A percentile compares a stretch with the other conserved stretches of the same genome.
Conservation (phyloP, 1,140 invertebrate species). For the Lepidurus packardi region DNA sequence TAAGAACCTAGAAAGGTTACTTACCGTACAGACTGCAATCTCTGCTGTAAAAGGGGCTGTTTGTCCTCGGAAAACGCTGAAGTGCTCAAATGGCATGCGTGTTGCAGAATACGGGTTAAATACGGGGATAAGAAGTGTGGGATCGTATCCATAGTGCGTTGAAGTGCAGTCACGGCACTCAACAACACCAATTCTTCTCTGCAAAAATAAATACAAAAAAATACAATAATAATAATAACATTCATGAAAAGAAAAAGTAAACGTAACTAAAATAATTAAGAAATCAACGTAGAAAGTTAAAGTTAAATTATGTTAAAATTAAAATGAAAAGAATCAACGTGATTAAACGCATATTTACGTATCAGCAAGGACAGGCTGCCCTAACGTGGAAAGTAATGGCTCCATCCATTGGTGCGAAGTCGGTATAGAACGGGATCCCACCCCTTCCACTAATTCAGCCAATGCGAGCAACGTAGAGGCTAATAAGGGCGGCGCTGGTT, state of each 20-base stretch:
- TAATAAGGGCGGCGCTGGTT: slow-evolving; percentile 46
- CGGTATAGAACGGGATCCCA: slow-evolving; percentile 26
- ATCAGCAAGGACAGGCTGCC: neutral
- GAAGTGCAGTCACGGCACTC: slow-evolving; percentile 64
- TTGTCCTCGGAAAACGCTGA: neutral
- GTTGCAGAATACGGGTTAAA: slow-evolving; percentile 63
- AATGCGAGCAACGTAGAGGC: slow-evolving; percentile 71
- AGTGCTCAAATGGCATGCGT: slow-evolving; percentile 8
- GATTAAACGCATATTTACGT: neutral
- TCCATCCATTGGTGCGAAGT: neutral
- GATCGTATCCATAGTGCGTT: slow-evolving; percentile 72
- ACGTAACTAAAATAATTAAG: neutral
- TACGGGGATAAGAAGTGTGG: slow-evolving; percentile 77
- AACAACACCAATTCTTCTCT: slow-evolving; percentile 50
- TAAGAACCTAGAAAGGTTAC: too few species aligned
- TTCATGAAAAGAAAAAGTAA: neutral
- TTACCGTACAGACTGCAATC: slow-evolving; percentile 25
- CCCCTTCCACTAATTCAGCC: slow-evolving; percentile 56
- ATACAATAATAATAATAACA: neutral
- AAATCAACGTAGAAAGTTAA: neutral
- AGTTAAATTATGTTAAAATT: too few species aligned
- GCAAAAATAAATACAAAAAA: slow-evolving; percentile 43
- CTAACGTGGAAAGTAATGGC: neutral
- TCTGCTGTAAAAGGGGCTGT: slow-evolving; percentile 23
- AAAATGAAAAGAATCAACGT: neutral